A percentile compares a stretch with the other conserved stretches of the same genome.
phyloP scores from a whole-genome alignment of 1,140 invertebrate species.

The Drosophila punjabiensis region DNA sequence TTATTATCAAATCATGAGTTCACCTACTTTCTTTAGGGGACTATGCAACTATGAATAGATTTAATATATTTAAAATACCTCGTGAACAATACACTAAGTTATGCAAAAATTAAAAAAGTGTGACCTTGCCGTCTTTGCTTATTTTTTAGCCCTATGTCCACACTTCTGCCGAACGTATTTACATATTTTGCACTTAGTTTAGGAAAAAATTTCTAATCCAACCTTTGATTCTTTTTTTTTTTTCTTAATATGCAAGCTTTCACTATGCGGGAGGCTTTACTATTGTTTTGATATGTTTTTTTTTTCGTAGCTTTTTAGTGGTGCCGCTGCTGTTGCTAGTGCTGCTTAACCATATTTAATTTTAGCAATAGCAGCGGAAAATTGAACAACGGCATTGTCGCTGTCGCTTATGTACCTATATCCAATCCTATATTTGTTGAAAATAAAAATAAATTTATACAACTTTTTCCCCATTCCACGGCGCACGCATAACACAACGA shows the following conservation, averaged over 20 bases:
- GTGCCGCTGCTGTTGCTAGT: constrained; percentile 12
- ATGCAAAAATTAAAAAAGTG: background rate
- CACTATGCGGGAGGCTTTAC: background rate
- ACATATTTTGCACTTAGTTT: background rate
- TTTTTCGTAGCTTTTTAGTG: constrained; percentile 17
- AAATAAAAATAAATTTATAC: constrained; percentile 67
- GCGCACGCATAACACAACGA: constrained; percentile 34
- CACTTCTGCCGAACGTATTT: background rate
- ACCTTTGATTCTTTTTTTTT: background rate
- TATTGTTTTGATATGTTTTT: background rate
- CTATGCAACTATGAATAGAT: too few species aligned
- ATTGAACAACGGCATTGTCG: constrained; percentile 67
- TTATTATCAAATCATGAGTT: background rate
- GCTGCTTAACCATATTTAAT: constrained; percentile 67
- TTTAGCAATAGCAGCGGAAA: constrained; percentile 73
- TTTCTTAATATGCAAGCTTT: background rate
- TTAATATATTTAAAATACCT: background rate
- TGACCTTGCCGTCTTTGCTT: background rate
- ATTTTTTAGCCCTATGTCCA: background rate
- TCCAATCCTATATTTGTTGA: constrained; percentile 60
- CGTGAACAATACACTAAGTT: background rate
- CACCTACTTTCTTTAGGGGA: too few species aligned
- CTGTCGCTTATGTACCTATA: constrained; percentile 29
- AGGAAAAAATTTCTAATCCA: background rate
- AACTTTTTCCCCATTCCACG: constrained; percentile 68